These are phyloP conservation scores for Urocyon cinereoargenteus DNA, from an alignment of 2,797 vertebrate genomes.

Conservation along the genomic window DNA sequence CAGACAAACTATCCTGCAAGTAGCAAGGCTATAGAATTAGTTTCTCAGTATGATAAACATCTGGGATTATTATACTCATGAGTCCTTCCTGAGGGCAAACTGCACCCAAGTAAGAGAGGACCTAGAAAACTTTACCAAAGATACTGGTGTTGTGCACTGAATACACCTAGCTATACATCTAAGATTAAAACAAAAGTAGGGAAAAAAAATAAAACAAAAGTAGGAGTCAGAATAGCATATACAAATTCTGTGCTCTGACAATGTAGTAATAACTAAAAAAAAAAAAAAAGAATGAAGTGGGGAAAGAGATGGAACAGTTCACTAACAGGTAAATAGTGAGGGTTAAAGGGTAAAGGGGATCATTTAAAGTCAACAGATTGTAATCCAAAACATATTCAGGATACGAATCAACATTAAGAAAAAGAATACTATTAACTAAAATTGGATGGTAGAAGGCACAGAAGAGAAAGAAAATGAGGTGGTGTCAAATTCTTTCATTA, in stretches of 20 bases:
- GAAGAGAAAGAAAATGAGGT: background rate
- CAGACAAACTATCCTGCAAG: background rate
- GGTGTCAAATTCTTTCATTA: background rate
- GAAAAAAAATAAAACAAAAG: constrained; percentile 1
- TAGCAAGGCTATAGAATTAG: background rate
- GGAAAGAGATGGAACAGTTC: background rate
- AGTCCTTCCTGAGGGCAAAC: constrained; percentile 7
- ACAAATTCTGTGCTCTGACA: background rate
- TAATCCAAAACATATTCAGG: background rate
- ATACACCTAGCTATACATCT: background rate
- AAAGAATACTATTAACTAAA: background rate
- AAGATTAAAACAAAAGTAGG: constrained; percentile 39
- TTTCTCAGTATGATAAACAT: background rate
- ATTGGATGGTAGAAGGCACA: background rate
- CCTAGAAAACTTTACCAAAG: background rate
- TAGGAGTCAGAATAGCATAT: background rate
- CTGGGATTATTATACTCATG: background rate
- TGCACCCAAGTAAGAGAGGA: background rate
- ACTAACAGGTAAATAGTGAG: background rate
- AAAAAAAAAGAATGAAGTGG: background rate
- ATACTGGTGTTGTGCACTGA: background rate
- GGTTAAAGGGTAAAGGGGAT: background rate
- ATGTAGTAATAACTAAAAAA: background rate
- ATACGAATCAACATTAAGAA: constrained; percentile 26
- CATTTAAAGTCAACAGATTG: constrained; percentile 17